Evolutionary conservation across 2,113 vertebrate genomes (phyloP).

Genomic region (Sander lucioperca): DNA sequence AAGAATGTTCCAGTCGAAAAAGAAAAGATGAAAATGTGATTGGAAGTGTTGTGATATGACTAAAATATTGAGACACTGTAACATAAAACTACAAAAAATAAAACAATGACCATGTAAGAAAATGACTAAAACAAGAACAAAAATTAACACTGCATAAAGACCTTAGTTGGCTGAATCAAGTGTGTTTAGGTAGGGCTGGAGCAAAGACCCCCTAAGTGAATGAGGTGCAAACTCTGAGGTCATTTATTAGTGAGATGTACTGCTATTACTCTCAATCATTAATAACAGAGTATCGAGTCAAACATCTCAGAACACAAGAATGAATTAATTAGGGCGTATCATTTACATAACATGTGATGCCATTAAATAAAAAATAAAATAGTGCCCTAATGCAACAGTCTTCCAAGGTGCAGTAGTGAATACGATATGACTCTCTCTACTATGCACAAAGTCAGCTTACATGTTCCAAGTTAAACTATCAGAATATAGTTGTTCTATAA

Average conservation of each 20-base stretch:
- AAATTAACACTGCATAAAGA: slow-evolving; percentile 52
- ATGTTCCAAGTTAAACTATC: slow-evolving; percentile 58
- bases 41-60: slow-evolving; percentile 12
- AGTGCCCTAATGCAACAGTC: slow-evolving; percentile 49
- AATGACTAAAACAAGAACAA: slow-evolving; percentile 24
- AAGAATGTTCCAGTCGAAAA: slow-evolving; percentile 53
- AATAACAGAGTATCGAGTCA: slow-evolving; percentile 34
- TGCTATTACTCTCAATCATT: slow-evolving; percentile 39
- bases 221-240: slow-evolving; percentile 74
- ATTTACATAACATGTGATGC: slow-evolving; percentile 41
- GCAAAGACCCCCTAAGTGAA: slow-evolving; percentile 62
- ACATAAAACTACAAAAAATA: slow-evolving; percentile 36
- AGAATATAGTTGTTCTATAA: slow-evolving; percentile 49
- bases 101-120: slow-evolving; percentile 4
- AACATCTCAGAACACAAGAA: slow-evolving; percentile 43
- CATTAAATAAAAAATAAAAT: slow-evolving; percentile 45
- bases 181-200: slow-evolving; percentile 50
- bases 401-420: slow-evolving; percentile 78
- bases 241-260: slow-evolving; percentile 59
- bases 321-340: slow-evolving; percentile 27
- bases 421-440: slow-evolving; percentile 56
- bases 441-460: slow-evolving; percentile 61
- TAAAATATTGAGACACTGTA: slow-evolving; percentile 16
- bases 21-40: slow-evolving; percentile 36
- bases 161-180: slow-evolving; percentile 63